These are phyloP conservation scores for Sebastes fasciatus DNA, from an alignment of 2,113 vertebrate species.

Conservation along the genomic window DNA sequence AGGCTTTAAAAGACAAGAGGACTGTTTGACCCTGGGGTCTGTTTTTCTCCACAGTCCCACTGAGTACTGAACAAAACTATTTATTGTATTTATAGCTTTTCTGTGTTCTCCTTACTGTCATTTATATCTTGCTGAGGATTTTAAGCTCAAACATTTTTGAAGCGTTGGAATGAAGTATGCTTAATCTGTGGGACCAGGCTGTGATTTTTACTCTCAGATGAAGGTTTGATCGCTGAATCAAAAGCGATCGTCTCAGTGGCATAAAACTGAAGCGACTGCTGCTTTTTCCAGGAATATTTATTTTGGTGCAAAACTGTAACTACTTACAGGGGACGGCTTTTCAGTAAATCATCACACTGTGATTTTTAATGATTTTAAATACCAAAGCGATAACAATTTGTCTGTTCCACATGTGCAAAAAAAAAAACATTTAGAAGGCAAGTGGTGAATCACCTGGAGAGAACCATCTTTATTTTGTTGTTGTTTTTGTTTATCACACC, in stretches of 20 bases:
- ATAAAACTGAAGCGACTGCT: conserved; percentile 44
- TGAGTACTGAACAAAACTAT: conserved; percentile 90
- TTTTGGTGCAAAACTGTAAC: conserved; percentile 61
- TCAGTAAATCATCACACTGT: conserved; percentile 59
- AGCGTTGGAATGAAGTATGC: conserved; percentile 68
- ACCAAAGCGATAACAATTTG: conserved; percentile 51
- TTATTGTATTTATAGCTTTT: conserved; percentile 97
- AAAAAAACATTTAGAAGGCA: conserved; percentile 20
- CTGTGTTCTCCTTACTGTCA: conserved; percentile 71
- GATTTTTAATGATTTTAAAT: conserved; percentile 57
- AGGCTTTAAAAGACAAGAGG: conserved; percentile 60
- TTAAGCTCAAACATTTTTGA: conserved; percentile 65
- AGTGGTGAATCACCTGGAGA: conserved; percentile 37
- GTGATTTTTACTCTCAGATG: conserved; percentile 61
- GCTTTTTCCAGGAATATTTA: conserved; percentile 70
- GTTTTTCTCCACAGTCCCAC: conserved; percentile 65
- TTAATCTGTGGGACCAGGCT: conserved; percentile 76
- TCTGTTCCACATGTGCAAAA: neutral
- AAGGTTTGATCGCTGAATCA: conserved; percentile 67
- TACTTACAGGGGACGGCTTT: conserved; percentile 43
- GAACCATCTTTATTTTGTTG: conserved; percentile 23
- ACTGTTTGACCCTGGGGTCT: conserved; percentile 69
- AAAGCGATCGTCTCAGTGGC: conserved; percentile 61
- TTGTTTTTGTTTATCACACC: conserved; percentile 56
- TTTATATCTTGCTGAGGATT: conserved; percentile 73